Conservation (phyloP, 2,888 invertebrate genomes). For the Lepidochitona cinerea region DNA sequence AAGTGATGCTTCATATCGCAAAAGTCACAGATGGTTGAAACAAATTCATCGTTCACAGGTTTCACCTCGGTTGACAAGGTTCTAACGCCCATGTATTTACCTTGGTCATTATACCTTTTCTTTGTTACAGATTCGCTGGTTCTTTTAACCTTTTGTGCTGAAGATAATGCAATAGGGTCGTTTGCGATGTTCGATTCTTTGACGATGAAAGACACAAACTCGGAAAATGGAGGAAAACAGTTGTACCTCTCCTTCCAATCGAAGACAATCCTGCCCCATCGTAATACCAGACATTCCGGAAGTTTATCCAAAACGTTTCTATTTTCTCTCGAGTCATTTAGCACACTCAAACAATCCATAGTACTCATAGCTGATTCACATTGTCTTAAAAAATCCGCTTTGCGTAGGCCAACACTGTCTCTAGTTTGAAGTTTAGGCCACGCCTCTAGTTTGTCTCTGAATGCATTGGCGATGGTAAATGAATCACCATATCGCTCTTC, state of each 20-base stretch:
- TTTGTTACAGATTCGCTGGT: background rate
- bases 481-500: constrained; percentile 32
- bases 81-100: background rate
- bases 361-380: background rate
- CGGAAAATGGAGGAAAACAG: background rate
- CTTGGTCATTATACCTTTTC: background rate
- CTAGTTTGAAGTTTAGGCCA: background rate
- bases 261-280: background rate
- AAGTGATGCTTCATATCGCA: background rate
- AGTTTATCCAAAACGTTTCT: background rate
- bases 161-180: background rate
- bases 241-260: background rate
- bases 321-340: background rate
- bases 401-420: background rate
- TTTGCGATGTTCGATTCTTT: background rate
- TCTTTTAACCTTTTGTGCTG: background rate
- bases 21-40: no score
- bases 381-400: background rate
- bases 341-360: background rate
- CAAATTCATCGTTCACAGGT: no score
- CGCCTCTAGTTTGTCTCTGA: constrained; percentile 15
- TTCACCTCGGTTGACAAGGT: background rate
- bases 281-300: background rate
- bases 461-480: constrained; percentile 28
- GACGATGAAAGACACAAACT: background rate